phyloP scores from a whole-genome alignment of 2,797 vertebrate species.

The Lagocephalus sceleratus region DNA sequence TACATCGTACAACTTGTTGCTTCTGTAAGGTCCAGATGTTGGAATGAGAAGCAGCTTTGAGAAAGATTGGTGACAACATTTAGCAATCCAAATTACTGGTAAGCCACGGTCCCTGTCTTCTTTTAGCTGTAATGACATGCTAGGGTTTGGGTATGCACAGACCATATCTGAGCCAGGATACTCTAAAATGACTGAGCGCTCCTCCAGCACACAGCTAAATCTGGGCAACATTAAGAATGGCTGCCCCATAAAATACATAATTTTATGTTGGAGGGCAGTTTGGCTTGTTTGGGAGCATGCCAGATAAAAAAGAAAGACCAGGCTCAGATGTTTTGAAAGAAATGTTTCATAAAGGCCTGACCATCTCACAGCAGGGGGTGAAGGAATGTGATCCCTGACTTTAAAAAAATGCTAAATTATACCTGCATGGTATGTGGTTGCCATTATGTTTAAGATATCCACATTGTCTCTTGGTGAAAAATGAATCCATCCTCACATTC shows the following conservation, averaged over 20 bases:
- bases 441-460: neutral
- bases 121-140: conserved; percentile 60
- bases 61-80: conserved; percentile 50
- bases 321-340: conserved; percentile 11
- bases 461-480: neutral
- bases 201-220: conserved; percentile 50
- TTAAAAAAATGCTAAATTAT: neutral
- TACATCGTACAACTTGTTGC: neutral
- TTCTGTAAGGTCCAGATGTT: conserved; percentile 22
- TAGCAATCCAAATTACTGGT: conserved; percentile 54
- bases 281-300: conserved; percentile 33
- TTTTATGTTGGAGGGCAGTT: conserved; percentile 37
- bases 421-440: neutral
- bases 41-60: conserved; percentile 17
- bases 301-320: conserved; percentile 21
- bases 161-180: conserved; percentile 39
- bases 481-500: neutral
- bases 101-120: conserved; percentile 55
- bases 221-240: conserved; percentile 40
- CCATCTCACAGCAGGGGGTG: neutral
- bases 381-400: neutral
- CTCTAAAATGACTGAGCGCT: conserved; percentile 48
- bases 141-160: conserved; percentile 37
- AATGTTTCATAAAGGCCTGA: conserved; percentile 3
- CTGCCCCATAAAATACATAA: conserved; percentile 43